These are phyloP conservation scores for Cuculus canorus DNA, from an alignment of 2,797 vertebrate genomes.

Conservation along the genomic window DNA sequence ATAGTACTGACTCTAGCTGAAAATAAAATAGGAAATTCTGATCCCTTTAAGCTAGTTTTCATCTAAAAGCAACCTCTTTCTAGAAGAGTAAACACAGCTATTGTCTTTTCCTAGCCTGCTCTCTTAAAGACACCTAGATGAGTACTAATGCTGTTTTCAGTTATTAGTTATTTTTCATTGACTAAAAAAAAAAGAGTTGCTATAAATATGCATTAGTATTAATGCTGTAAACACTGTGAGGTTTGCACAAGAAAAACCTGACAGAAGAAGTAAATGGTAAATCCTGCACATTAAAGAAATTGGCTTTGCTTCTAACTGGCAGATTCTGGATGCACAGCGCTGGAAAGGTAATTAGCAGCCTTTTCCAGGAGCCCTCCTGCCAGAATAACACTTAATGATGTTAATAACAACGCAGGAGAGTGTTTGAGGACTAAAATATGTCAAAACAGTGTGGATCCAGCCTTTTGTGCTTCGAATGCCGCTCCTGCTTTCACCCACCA, in stretches of 20 bases:
- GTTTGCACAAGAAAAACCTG: neutral
- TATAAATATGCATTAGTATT: neutral
- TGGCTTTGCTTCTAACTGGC: neutral
- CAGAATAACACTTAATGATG: conserved; percentile 43
- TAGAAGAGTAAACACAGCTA: neutral
- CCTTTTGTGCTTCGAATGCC: conserved; percentile 17
- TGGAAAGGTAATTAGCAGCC: neutral
- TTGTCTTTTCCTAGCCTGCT: neutral
- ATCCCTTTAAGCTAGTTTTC: neutral
- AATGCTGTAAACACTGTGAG: neutral
- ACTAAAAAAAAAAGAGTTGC: neutral
- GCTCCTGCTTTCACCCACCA: neutral
- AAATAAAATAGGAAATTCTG: neutral
- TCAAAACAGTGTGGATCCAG: neutral
- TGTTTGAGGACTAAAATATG: neutral
- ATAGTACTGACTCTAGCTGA: too few relatives aligned
- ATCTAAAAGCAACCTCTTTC: neutral
- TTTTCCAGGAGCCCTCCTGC: conserved; percentile 43
- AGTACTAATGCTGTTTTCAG: neutral
- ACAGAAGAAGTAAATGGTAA: neutral
- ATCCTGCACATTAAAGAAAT: neutral
- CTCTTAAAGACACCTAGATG: neutral
- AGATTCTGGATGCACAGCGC: neutral
- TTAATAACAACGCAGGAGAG: conserved; percentile 14
- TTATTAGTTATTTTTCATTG: neutral